Percentiles rank a stretch among this genome's conserved stretches.
Conservation (phyloP, 2,113 vertebrate species). For the Boulengeromyrus knoepffleri region DNA sequence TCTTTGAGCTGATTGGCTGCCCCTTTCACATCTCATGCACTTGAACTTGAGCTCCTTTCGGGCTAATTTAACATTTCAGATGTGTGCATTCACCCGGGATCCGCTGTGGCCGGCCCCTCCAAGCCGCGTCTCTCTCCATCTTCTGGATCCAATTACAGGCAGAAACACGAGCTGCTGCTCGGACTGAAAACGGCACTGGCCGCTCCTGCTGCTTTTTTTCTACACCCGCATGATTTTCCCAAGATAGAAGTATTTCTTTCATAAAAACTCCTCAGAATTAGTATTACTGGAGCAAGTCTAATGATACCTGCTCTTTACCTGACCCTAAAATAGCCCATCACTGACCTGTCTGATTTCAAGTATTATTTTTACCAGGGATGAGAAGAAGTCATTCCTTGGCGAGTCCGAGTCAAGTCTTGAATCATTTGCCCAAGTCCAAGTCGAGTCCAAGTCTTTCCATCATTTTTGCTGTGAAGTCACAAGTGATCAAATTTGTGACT, state of each 20-base stretch:
- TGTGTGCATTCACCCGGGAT: background rate
- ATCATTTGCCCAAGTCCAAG: too few species aligned
- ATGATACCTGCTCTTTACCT: background rate
- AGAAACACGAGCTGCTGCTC: background rate
- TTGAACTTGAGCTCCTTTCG: background rate
- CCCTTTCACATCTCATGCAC: background rate
- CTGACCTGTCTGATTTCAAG: background rate
- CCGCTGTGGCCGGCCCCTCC: background rate
- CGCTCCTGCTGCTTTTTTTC: background rate
- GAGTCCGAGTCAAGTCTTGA: too few species aligned
- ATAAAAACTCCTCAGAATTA: background rate
- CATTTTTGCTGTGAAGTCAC: too few species aligned
- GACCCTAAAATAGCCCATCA: background rate
- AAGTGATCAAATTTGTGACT: too few species aligned
- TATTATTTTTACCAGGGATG: background rate
- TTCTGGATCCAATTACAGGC: background rate
- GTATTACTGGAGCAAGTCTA: background rate
- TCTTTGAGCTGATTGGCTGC: background rate
- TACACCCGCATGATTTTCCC: background rate
- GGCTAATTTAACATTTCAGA: constrained; percentile 1
- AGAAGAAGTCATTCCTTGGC: too few species aligned
- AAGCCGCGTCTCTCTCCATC: background rate
- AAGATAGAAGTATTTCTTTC: background rate
- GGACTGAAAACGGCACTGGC: background rate
- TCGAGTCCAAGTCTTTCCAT: too few species aligned